Conservation (phyloP, 2,797 vertebrate species). For the Lepilemur ruficaudatus region DNA sequence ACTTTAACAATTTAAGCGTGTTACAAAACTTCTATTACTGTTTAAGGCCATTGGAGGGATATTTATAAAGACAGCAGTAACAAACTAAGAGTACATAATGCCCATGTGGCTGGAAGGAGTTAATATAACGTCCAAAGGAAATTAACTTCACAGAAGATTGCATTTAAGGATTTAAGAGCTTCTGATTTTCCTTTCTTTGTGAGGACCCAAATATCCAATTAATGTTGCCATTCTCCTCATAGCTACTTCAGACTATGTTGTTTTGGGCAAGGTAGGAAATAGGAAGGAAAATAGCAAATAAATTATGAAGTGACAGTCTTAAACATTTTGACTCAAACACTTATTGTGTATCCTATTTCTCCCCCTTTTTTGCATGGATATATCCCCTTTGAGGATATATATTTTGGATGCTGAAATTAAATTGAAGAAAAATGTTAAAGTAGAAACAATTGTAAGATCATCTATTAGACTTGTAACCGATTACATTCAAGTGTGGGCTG, state of each 20-base stretch:
- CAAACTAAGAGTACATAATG: not conserved
- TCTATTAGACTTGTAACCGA: not conserved
- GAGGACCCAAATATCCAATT: not conserved
- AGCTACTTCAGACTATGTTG: not conserved
- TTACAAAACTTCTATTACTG: not conserved
- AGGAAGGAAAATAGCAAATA: not conserved
- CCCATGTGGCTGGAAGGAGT: not conserved
- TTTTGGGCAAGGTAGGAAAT: not conserved
- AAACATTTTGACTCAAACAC: not conserved
- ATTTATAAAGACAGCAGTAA: not conserved
- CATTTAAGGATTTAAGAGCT: not conserved
- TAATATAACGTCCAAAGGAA: not conserved
- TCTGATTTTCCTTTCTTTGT: not conserved
- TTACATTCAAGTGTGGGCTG: not conserved
- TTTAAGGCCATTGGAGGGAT: not conserved
- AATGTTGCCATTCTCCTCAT: not conserved
- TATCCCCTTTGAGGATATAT: not conserved
- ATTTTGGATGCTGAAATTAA: not conserved
- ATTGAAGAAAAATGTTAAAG: not conserved
- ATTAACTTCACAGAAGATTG: not conserved
- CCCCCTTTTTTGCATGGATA: not conserved
- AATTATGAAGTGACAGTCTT: not conserved
- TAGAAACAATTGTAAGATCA: not conserved
- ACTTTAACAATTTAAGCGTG: not conserved
- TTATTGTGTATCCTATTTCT: not conserved